Evolutionary conservation across 2,797 vertebrate species (phyloP).

Genomic region (Sciurus carolinensis): DNA sequence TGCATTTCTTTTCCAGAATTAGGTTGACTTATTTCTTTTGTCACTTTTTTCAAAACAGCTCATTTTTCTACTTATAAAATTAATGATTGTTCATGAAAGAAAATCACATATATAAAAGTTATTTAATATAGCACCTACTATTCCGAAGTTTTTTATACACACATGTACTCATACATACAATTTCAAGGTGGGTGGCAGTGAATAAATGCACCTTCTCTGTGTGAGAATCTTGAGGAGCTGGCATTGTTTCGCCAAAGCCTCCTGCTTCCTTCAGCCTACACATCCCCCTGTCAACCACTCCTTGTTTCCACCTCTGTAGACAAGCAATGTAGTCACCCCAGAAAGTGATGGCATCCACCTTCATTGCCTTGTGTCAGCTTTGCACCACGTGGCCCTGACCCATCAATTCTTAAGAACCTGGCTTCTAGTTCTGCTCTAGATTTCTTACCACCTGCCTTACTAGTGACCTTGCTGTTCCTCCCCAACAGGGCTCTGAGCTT

Average conservation of each 20-base stretch:
- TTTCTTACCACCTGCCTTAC: not conserved
- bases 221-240: too few species aligned
- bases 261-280: not conserved
- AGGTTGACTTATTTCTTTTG: not conserved
- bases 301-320: not conserved
- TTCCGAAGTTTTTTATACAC: not conserved
- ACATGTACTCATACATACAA: not conserved
- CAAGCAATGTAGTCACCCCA: rapidly evolving
- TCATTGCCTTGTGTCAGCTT: not conserved
- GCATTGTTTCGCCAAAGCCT: not conserved
- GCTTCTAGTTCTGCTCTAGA: not conserved
- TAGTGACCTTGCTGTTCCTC: too few species aligned
- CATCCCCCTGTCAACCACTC: too few species aligned
- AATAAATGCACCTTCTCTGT: not conserved
- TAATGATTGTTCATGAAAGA: not conserved
- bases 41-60: not conserved
- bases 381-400: too few species aligned
- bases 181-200: too few species aligned
- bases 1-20: not conserved
- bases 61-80: conserved; percentile 8
- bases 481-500: too few species aligned
- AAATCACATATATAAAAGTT: not conserved
- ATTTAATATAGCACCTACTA: not conserved
- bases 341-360: not conserved
- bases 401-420: not conserved